phyloP scores from a whole-genome alignment of 2,888 invertebrate genomes.

The Nemurella pictetii region DNA sequence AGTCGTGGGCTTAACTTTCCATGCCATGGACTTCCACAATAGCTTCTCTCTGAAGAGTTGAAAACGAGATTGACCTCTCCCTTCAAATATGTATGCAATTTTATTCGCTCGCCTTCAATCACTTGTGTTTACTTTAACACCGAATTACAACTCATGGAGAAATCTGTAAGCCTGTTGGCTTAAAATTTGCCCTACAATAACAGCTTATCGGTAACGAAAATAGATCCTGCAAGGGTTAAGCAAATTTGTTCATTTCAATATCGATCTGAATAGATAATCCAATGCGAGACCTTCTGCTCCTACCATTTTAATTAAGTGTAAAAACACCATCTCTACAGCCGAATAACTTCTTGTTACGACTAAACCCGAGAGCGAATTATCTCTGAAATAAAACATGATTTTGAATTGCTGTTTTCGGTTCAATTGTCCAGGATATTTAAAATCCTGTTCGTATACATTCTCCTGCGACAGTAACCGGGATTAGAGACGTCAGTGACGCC shows the following conservation, averaged over 20 bases:
- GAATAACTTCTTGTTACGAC: not conserved
- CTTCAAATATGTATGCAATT: not conserved
- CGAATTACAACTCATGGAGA: not conserved
- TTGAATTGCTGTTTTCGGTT: conserved; percentile 3
- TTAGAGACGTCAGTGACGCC: conserved; percentile 16
- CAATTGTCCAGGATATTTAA: conserved; percentile 1
- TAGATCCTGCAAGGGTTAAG: not conserved
- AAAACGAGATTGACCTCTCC: not conserved
- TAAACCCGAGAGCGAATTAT: not conserved
- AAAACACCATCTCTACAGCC: not conserved
- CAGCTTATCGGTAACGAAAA: not conserved
- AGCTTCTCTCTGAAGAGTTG: not conserved
- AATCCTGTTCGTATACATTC: conserved; percentile 1
- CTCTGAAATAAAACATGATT: conserved; percentile 1
- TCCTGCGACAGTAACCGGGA: conserved; percentile 8
- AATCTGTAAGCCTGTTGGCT: not conserved
- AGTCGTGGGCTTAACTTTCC: not conserved
- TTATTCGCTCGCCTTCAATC: not conserved
- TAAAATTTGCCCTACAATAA: not conserved
- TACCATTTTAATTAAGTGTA: not conserved
- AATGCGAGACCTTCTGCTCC: not conserved
- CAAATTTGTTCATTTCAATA: not conserved
- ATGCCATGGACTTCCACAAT: not conserved
- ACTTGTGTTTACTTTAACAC: not conserved
- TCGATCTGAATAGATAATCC: not conserved